These are phyloP conservation scores for Phoxinus dragarum DNA, from an alignment of 2,797 vertebrate species.

Conservation along the genomic window DNA sequence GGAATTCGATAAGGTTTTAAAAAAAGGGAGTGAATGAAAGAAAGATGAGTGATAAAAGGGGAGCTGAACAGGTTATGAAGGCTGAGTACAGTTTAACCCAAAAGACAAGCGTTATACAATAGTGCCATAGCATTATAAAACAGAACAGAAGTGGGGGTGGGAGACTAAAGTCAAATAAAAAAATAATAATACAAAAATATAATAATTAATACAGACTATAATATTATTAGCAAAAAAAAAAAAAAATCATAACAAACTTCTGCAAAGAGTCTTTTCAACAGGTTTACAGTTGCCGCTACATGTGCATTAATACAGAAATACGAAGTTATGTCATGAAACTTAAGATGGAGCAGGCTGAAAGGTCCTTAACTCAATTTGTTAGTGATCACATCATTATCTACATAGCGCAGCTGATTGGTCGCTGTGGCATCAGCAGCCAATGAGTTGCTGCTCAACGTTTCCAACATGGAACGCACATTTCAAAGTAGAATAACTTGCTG, in stretches of 20 bases:
- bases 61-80: neutral
- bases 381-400: too few species aligned
- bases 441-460: too few species aligned
- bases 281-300: conserved; percentile 5
- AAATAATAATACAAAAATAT: neutral
- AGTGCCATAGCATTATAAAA: neutral
- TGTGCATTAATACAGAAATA: neutral
- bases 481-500: neutral
- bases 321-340: too few species aligned
- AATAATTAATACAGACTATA: neutral
- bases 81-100: neutral
- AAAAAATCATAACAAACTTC: neutral
- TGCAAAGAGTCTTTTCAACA: neutral
- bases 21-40: neutral
- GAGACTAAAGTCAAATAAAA: neutral
- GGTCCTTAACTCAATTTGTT: too few species aligned
- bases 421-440: too few species aligned
- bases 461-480: neutral
- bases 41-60: neutral
- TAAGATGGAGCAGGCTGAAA: too few species aligned
- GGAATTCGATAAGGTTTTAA: neutral
- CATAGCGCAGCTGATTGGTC: too few species aligned
- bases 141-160: neutral
- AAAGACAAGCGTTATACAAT: neutral
- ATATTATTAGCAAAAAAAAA: neutral